phyloP scores from a whole-genome alignment of 2,888 invertebrate species.

The Apodemia duryi region DNA sequence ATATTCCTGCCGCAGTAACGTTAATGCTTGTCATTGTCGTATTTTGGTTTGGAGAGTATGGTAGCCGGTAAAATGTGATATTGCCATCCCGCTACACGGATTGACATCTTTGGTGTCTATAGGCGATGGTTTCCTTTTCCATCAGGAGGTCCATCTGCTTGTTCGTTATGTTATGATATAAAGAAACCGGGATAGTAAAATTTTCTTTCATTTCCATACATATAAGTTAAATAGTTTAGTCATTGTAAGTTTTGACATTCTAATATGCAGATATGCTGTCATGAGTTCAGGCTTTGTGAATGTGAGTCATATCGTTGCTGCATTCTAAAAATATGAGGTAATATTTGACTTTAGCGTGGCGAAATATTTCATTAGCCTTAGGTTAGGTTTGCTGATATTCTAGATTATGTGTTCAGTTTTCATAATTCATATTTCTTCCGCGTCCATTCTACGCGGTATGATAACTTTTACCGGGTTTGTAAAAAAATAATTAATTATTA shows the following conservation, averaged over 20 bases:
- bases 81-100: too few relatives aligned
- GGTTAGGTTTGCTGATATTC: neutral
- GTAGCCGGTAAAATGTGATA: too few relatives aligned
- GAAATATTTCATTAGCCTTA: neutral
- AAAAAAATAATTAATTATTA: too few relatives aligned
- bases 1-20: too few relatives aligned
- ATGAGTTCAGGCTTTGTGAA: neutral
- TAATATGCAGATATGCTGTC: slow-evolving; percentile 2
- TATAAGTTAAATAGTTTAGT: neutral
- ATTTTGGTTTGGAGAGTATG: too few relatives aligned
- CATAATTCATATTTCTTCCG: neutral
- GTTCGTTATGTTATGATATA: too few relatives aligned
- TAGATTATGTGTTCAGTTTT: neutral
- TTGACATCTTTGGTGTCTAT: too few relatives aligned
- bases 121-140: too few relatives aligned
- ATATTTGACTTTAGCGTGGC: neutral
- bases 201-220: neutral
- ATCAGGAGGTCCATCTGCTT: too few relatives aligned
- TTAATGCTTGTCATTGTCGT: too few relatives aligned
- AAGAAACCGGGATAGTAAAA: neutral
- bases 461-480: too few relatives aligned
- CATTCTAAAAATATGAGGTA: neutral
- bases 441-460: too few relatives aligned
- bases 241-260: neutral
- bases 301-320: slow-evolving; percentile 1